These are phyloP conservation scores for Pogonophryne albipinna DNA, from an alignment of 2,797 vertebrate genomes.

Conservation along the genomic window DNA sequence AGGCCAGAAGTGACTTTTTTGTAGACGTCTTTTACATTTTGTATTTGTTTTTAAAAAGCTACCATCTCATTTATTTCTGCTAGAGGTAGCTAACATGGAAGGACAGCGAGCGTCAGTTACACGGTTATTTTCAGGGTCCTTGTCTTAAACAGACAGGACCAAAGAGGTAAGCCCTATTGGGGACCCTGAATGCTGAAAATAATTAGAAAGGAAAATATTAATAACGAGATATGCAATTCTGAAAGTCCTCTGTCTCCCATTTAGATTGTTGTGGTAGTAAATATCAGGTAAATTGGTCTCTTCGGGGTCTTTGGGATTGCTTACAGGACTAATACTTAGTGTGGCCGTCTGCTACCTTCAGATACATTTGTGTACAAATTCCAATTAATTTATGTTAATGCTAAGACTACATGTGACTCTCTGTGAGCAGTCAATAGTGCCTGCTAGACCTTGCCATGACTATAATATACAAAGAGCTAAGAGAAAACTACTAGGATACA, in stretches of 20 bases:
- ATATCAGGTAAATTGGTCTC: conserved; percentile 57
- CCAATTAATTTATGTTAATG: conserved; percentile 34
- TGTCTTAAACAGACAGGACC: conserved; percentile 3
- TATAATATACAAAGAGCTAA: not conserved
- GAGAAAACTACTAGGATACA: not conserved
- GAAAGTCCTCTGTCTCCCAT: conserved; percentile 40
- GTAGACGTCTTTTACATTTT: too few species aligned
- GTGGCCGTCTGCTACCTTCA: conserved; percentile 36
- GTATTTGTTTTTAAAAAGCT: too few species aligned
- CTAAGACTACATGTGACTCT: not conserved
- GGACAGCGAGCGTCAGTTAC: too few species aligned
- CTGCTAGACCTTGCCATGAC: conserved; percentile 1
- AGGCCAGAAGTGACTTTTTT: too few species aligned
- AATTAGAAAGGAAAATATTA: conserved; percentile 53
- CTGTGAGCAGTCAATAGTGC: conserved; percentile 14
- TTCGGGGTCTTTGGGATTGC: conserved; percentile 41
- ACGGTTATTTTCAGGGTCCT: conserved; percentile 20
- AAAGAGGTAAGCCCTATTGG: conserved; percentile 14
- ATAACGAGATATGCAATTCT: conserved; percentile 33
- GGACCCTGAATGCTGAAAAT: conserved; percentile 35
- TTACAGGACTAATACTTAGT: conserved; percentile 42
- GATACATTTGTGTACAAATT: conserved; percentile 17
- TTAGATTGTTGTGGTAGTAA: conserved; percentile 54
- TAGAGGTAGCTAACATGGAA: too few species aligned
- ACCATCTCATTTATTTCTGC: too few species aligned